Base-by-base conservation (phyloP, 2,113 vertebrate genomes). In the Gopherus evgoodei region DNA sequence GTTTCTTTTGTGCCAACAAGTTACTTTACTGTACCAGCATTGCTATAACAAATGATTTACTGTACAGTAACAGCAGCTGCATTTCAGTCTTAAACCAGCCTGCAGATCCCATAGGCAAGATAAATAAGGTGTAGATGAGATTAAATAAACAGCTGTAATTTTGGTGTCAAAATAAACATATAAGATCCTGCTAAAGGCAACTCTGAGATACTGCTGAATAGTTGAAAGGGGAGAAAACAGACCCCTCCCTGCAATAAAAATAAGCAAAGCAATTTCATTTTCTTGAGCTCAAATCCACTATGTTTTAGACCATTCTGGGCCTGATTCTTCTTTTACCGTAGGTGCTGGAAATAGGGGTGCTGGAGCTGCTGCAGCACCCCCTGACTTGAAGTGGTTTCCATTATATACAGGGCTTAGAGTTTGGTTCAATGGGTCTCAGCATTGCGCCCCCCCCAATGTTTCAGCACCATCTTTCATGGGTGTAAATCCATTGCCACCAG, bases 141-240 rank as follows among this genome's bases (percentile, higher is more conserved):
- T 13, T 92, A 80, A 87, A 85, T 25, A 54, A 92, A 24, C 9
- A 3, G 90, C 93, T 49, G 91, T 5, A 90, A 87, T 93, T 96
- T 35, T 92, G 80, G 44, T 90, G 89, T 27, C 90, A 87, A 16
- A 89, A 91, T 62, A 93, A 96, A 91, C 95, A 95, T 91, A 72
- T 78, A 35, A 90, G 96, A 97, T 96, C 95, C 94, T 94, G 56
- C 56, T 57, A 57, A 83, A 29, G 95, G 86, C 94, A 95, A 91
- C 53, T 94, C 94, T 96, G 88, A 7, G 93, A 75, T 82, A 59
- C 42, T 42, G 90, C 95, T 62, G 91, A 52, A 52, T 47, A 5
- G 27, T 5, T 5, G 42, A 49, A 75, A 7, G 44, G 79, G 81
- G 44, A 35, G 81, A 52, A 44, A 53, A 44, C 72, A 1, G 57